Conservation (phyloP, 2,113 vertebrate genomes). For the Pagrus major region DNA sequence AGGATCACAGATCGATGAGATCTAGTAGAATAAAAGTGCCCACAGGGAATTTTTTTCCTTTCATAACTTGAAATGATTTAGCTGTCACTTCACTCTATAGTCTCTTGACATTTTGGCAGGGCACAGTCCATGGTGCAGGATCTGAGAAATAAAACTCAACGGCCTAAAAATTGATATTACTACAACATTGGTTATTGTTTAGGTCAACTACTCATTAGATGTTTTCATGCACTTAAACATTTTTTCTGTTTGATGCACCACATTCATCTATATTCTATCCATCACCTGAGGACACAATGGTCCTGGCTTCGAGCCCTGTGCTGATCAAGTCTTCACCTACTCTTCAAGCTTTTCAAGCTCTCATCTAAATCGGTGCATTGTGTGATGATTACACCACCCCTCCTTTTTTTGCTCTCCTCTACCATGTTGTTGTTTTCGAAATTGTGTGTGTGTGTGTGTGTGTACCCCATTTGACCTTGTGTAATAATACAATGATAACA, state of each 20-base stretch:
- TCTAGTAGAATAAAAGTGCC: slow-evolving; percentile 23
- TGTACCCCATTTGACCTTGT: too few species aligned
- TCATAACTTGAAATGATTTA: slow-evolving; percentile 44
- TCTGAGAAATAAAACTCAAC: background rate
- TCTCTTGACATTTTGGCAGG: slow-evolving; percentile 9
- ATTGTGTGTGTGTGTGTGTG: too few species aligned
- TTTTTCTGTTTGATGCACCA: background rate
- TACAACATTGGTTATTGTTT: background rate
- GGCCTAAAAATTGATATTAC: background rate
- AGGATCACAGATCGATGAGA: slow-evolving; percentile 32
- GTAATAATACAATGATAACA: background rate
- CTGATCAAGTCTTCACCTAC: too few species aligned
- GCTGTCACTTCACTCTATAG: slow-evolving; percentile 33
- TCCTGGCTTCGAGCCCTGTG: too few species aligned
- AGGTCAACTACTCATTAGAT: background rate
- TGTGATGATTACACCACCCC: too few species aligned
- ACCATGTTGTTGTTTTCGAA: too few species aligned
- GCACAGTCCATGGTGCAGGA: background rate
- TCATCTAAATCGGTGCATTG: too few species aligned
- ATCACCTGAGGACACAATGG: too few species aligned
- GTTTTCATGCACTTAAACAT: background rate
- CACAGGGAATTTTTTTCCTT: slow-evolving; percentile 17
- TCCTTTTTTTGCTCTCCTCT: too few species aligned
- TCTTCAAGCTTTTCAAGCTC: too few species aligned
- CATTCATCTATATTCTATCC: background rate